These are phyloP conservation scores for Urechis unicinctus DNA, from an alignment of 2,888 invertebrate genomes.

Conservation along the genomic window DNA sequence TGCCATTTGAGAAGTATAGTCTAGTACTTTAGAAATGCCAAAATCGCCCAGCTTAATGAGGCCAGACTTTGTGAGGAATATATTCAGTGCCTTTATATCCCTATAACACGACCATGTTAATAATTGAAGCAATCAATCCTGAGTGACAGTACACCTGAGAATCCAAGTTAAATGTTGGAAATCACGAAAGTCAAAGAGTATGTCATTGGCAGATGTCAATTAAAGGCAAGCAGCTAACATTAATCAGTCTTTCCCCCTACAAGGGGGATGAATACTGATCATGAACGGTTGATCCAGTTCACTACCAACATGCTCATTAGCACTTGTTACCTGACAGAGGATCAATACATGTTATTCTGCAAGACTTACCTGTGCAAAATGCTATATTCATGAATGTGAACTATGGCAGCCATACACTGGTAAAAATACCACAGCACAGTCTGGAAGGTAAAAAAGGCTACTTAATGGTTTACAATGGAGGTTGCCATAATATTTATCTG, in stretches of 20 bases:
- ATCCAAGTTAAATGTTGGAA: no score
- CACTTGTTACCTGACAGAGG: neutral
- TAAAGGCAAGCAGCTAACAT: no score
- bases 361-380: slow-evolving; percentile 45
- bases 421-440: slow-evolving; percentile 46
- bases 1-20: slow-evolving; percentile 37
- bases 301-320: neutral
- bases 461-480: no score
- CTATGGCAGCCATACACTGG: slow-evolving; percentile 42
- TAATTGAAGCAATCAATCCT: no score
- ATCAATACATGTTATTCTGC: neutral
- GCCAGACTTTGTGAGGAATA: slow-evolving; percentile 46
- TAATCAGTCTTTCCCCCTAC: no score
- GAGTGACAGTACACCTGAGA: no score
- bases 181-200: no score
- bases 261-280: no score
- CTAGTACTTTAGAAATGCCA: slow-evolving; percentile 47
- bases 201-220: no score
- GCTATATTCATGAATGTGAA: slow-evolving; percentile 44
- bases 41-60: slow-evolving; percentile 50
- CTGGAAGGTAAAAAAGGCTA: slow-evolving; percentile 25
- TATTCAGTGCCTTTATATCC: slow-evolving; percentile 48
- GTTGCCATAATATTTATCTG: no score
- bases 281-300: neutral
- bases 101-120: slow-evolving; percentile 27